These are phyloP conservation scores for Polypterus senegalus DNA, from an alignment of 2,113 vertebrate species.

Conservation along the genomic window DNA sequence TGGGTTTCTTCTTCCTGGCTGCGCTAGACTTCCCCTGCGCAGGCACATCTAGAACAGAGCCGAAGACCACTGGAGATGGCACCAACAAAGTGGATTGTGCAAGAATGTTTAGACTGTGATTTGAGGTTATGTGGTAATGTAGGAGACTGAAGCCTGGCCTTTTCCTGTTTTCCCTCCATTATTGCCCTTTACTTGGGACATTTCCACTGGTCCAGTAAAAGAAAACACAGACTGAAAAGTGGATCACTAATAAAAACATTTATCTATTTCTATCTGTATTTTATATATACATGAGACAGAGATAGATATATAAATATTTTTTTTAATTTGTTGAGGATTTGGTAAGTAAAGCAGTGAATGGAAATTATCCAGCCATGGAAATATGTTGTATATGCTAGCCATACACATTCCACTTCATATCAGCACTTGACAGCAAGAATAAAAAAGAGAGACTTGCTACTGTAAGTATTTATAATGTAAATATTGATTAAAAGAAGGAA, in stretches of 20 bases:
- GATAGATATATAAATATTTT: neutral
- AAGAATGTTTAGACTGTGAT: neutral
- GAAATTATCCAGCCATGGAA: neutral
- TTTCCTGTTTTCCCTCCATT: neutral
- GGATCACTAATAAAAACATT: no score
- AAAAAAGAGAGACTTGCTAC: neutral
- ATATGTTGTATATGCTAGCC: neutral
- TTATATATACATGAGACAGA: no score
- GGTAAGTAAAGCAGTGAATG: neutral
- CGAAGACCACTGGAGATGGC: neutral
- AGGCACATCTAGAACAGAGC: neutral
- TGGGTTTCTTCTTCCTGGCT: conserved; percentile 93
- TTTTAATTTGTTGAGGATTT: neutral
- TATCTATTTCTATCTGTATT: no score
- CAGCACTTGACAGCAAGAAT: conserved; percentile 1
- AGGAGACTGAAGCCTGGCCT: neutral
- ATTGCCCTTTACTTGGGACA: no score
- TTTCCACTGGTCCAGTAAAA: no score
- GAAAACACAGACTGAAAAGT: no score
- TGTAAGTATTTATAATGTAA: conserved; percentile 6
- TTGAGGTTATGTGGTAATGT: neutral
- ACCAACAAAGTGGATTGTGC: neutral
- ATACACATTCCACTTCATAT: conserved; percentile 2
- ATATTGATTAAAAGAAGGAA: neutral
- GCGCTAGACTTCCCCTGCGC: conserved; percentile 29